phyloP scores from a whole-genome alignment of 2,888 invertebrate genomes.

The Keiferia lycopersicella region DNA sequence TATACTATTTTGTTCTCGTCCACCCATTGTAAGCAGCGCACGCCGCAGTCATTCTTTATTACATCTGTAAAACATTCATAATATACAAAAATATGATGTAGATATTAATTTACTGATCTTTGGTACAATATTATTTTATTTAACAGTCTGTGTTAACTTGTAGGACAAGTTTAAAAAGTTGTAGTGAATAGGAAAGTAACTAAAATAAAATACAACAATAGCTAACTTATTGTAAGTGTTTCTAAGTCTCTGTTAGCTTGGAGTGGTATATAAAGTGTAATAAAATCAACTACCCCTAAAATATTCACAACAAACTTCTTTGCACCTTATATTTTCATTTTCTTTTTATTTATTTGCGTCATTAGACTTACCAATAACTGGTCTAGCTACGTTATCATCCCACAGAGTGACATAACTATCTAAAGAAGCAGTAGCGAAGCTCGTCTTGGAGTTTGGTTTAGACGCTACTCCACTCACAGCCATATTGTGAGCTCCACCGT shows the following conservation, averaged over 20 bases:
- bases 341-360: not conserved
- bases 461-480: conserved; percentile 71
- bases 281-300: no score
- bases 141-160: not conserved
- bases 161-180: no score
- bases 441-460: conserved; percentile 65
- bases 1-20: conserved; percentile 63
- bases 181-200: no score
- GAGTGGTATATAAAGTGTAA: no score
- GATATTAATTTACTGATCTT: no score
- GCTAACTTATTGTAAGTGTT: no score
- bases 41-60: conserved; percentile 59
- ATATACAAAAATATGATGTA: not conserved
- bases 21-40: conserved; percentile 69
- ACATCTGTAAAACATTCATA: conserved; percentile 52
- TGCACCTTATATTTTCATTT: not conserved
- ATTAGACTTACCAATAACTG: conserved; percentile 56
- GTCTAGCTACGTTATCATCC: conserved; percentile 68
- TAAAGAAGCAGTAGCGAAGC: conserved; percentile 78
- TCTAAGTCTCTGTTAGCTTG: not conserved
- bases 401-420: conserved; percentile 79
- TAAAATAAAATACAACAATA: no score
- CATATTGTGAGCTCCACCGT: conserved; percentile 71
- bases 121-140: not conserved
- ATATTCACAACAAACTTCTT: no score